These are phyloP conservation scores for Amphipyra berbera DNA, from an alignment of 2,888 invertebrate species.

Conservation along the genomic window DNA sequence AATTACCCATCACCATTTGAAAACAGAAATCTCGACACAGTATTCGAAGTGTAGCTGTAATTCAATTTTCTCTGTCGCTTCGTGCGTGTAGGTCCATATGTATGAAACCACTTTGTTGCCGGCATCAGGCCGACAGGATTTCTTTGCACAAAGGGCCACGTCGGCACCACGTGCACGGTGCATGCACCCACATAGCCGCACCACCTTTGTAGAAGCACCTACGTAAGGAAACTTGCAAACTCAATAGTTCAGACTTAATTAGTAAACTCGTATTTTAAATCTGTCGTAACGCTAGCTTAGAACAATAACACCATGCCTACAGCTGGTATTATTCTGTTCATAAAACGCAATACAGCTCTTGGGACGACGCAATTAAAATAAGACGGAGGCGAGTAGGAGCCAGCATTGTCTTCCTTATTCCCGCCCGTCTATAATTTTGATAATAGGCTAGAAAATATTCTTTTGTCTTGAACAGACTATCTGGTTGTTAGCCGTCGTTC, in stretches of 20 bases:
- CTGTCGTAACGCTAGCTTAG: constrained; percentile 44
- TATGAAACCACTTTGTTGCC: constrained; percentile 78
- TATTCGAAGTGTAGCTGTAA: constrained; percentile 39
- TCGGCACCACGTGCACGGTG: constrained; percentile 69
- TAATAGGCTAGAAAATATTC: constrained; percentile 89
- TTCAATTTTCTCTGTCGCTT: constrained; percentile 54
- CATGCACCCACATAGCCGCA: constrained; percentile 57
- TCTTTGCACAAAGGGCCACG: constrained; percentile 80
- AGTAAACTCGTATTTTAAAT: constrained; percentile 50
- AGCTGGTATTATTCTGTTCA: constrained; percentile 72
- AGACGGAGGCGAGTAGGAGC: constrained; percentile 69
- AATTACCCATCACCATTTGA: neutral
- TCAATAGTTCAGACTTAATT: constrained; percentile 56
- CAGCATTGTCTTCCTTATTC: constrained; percentile 78
- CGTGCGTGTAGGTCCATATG: constrained; percentile 47
- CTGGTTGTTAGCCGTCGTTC: constrained; percentile 79
- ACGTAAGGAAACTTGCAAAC: constrained; percentile 53
- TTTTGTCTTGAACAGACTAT: constrained; percentile 84
- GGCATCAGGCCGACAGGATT: constrained; percentile 70
- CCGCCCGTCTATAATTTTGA: constrained; percentile 85
- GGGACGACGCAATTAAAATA: constrained; percentile 84
- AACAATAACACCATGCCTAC: constrained; percentile 71
- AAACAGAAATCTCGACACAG: constrained; percentile 30
- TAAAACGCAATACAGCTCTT: constrained; percentile 79
- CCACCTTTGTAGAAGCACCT: constrained; percentile 70